These are phyloP conservation scores for Agraylea sexmaculata DNA, from an alignment of 1,140 invertebrate species.

Conservation along the genomic window DNA sequence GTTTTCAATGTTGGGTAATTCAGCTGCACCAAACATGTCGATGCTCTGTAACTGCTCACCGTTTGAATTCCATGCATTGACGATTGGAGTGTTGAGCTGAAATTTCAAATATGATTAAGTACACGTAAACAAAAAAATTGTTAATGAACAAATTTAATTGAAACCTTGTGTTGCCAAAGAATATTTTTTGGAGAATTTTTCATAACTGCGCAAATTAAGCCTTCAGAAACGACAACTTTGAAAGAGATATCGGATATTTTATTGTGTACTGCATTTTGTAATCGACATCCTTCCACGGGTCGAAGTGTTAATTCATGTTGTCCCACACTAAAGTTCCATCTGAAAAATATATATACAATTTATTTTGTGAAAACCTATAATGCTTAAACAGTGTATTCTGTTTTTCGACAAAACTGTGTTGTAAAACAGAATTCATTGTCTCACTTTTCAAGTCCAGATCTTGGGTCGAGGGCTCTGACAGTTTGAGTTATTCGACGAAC, in stretches of 20 bases:
- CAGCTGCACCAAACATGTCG: conserved; percentile 55
- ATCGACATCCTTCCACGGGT: conserved; percentile 38
- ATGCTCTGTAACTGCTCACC: conserved; percentile 50
- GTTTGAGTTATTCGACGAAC: conserved; percentile 72
- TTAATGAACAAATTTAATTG: conserved; percentile 8
- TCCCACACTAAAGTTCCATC: conserved; percentile 93
- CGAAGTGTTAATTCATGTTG: conserved; percentile 67
- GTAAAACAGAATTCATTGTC: neutral
- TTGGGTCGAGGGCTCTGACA: conserved; percentile 74
- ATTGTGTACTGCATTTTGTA: no score
- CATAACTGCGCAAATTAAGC: conserved; percentile 52
- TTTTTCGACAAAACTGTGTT: neutral
- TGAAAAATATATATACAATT: conserved; percentile 26
- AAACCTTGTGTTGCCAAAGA: conserved; percentile 59
- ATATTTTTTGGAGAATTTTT: conserved; percentile 41
- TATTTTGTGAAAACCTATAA: neutral
- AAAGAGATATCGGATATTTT: conserved; percentile 44
- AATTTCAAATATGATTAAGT: conserved; percentile 16
- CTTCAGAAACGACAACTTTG: conserved; percentile 61
- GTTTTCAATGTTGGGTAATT: conserved; percentile 14
- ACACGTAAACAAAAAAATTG: conserved; percentile 1
- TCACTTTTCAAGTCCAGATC: conserved; percentile 69
- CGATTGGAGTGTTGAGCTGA: conserved; percentile 72
- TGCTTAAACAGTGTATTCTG: conserved; percentile 3
- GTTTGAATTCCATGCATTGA: conserved; percentile 67